A percentile compares a stretch with the other conserved stretches of the same genome.
Conservation (phyloP, 2,797 vertebrate genomes). For the Chaetophractus vellerosus region DNA sequence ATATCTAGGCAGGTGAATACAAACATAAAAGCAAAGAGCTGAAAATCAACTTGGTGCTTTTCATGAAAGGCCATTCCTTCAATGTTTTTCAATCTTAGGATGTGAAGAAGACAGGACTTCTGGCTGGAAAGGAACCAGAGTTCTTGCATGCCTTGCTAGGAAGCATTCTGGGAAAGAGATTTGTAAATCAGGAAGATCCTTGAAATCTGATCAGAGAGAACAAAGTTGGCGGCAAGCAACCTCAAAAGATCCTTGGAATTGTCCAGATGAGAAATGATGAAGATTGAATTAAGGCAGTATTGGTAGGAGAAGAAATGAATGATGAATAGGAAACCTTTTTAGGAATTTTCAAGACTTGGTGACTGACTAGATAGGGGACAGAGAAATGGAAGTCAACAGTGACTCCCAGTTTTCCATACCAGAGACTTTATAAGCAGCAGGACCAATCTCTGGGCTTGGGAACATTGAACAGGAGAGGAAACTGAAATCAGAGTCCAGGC, state of each 20-base stretch:
- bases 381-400: neutral
- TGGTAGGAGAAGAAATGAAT: neutral
- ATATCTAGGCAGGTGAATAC: neutral
- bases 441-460: neutral
- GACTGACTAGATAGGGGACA: neutral
- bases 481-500: neutral
- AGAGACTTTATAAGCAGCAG: neutral
- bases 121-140: neutral
- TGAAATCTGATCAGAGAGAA: neutral
- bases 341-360: neutral
- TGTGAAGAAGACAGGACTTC: neutral
- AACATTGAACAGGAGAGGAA: neutral
- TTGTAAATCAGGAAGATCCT: neutral
- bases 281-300: neutral
- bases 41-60: neutral
- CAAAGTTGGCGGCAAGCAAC: neutral
- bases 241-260: neutral
- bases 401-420: neutral
- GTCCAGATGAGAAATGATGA: neutral
- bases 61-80: neutral
- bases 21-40: neutral
- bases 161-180: neutral
- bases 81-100: neutral
- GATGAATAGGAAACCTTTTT: neutral
- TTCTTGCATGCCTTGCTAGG: neutral